phyloP scores from a whole-genome alignment of 1,140 invertebrate genomes.

The Anastrepha ludens region DNA sequence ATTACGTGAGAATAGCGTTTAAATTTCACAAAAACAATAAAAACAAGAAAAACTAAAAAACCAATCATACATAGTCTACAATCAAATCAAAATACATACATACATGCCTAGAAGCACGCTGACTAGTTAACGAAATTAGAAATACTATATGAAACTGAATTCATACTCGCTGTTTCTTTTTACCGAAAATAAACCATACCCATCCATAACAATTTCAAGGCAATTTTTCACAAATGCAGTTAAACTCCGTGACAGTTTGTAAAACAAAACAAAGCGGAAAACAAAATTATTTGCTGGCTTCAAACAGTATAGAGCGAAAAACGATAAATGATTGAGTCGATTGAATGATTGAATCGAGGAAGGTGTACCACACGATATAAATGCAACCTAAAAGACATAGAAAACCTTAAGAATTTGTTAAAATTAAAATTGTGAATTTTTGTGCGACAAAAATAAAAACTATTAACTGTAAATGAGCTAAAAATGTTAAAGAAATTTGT shows the following conservation, averaged over 20 bases:
- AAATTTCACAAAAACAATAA: conserved; percentile 56
- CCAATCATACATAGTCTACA: background rate
- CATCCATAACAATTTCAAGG: background rate
- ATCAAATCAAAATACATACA: background rate
- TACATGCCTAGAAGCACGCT: background rate
- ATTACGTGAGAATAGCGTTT: conserved; percentile 76
- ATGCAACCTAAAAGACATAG: conserved; percentile 71
- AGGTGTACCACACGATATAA: conserved; percentile 57
- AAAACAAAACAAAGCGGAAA: background rate
- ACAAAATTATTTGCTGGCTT: background rate
- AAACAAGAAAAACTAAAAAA: background rate
- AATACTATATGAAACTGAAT: conserved; percentile 16
- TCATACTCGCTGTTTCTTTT: conserved; percentile 36
- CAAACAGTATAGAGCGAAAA: background rate
- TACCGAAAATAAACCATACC: background rate
- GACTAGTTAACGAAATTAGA: background rate
- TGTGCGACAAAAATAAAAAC: background rate
- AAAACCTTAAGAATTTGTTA: conserved; percentile 71
- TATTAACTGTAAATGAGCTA: background rate
- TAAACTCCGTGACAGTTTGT: background rate
- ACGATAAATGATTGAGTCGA: conserved; percentile 38
- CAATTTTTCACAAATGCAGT: background rate
- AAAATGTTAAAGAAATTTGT: background rate
- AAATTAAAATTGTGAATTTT: conserved; percentile 30
- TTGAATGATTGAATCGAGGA: conserved; percentile 50